Base-by-base conservation (phyloP, 2,888 invertebrate genomes). In the Amphipyra berbera region DNA sequence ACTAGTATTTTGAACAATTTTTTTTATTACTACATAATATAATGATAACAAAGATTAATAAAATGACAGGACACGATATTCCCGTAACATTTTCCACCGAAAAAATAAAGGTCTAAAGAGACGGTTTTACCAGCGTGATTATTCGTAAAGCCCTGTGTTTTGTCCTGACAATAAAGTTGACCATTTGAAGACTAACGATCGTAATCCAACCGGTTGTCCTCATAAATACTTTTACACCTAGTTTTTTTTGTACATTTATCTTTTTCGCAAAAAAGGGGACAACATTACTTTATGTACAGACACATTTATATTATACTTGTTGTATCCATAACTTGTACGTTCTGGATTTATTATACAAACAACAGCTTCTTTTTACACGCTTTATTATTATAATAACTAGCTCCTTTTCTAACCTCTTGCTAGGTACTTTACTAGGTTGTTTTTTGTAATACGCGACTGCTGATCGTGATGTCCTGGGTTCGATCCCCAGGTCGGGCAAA, bases 181-280 rank as follows among this genome's bases (percentile, higher is more conserved):
- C 45, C 61, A 53, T 70, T 69, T 67, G 45, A 67, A 73, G 73
- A 56, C 73, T 73, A 73, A 73, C 52, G 45, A 67, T 60, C 42
- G 61, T 46, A 49, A 56, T 67, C 45, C 48, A 12, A 46, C 13
- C 60, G 44, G 48, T 60, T 60, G 52, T 60, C 13, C 53, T 33
- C 45, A 49, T 56, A 61, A 52, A 53, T 56, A 65, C 63, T 66
- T 66, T 45, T 42, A 49, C 47, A 60, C 55, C 14, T 49, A 38
- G n/a, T 33, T 70, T 50, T 55, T 46, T 50, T 12, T 6, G 37
- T 14, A 57, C 27, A 46, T 68, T 63, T 55, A 21, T 52, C 38
- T 52, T 44, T 2, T 55, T 40, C 12, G 2, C 27, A 40, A 44
- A 58, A 21, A 61, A 15, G 13, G n/a, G 67, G 13, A n/a, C 21